Evolutionary conservation across 2,797 vertebrate species (phyloP), one percentile per base, ranked within the genome.

Genomic region (Cheirogaleus major): DNA sequence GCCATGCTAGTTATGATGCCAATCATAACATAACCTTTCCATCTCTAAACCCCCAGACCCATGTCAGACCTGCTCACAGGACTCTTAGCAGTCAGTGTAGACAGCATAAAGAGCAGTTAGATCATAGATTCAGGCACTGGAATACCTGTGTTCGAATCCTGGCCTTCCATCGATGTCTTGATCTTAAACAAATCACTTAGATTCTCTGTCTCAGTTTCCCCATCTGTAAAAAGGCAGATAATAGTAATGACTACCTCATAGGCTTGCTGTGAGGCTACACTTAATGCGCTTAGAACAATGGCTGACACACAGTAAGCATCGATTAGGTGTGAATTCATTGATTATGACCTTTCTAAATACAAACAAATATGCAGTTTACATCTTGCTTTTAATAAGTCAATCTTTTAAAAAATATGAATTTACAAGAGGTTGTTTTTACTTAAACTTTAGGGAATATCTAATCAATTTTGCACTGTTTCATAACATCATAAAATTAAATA

Each of bases 281-380:
- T 15, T 2, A 45, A 67, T 25, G 0, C 52, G 20, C 13, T 81
- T 45, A 17, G 12, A 65, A 7, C 30, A 70, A n/a, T 45, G 14
- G 12, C 4, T 27, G 57, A 2, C 7, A n/a, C 0, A 23, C 8
- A 2, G 3, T 35, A 57, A 84, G 6, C 32, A 41, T 20, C 81
- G 23, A 14, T 0, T 30, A 6, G 13, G 1, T 30, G 23, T 48
- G 89, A 55, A 30, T 73, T 72, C 69, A 45, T 45, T 50, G 90
- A 13, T 57, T 70, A 61, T 32, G 17, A 48, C 50, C 23, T 83
- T 91, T 70, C 12, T 83, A 83, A 95, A 76, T 67, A 35, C 7
- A 91, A 9, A 75, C 2, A 32, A n/a, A 4, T 45, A 15, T 23
- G 18, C 38, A 18, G 25, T 38, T 76, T 76, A 14, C 14, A 32